phyloP scores from a whole-genome alignment of 2,797 vertebrate species.

The Sebastes miniatus region DNA sequence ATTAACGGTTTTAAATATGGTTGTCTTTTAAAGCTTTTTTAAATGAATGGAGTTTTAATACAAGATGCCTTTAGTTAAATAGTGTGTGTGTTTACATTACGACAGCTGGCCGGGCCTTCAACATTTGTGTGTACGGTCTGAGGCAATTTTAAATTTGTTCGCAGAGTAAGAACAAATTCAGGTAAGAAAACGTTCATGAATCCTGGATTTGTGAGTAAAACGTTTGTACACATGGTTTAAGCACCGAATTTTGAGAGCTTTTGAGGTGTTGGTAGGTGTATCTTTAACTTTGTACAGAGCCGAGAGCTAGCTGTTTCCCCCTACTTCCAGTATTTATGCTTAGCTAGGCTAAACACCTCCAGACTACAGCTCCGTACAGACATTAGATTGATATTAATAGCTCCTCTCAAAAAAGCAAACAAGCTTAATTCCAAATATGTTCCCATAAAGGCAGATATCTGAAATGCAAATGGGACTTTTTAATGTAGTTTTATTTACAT shows the following conservation, averaged over 20 bases:
- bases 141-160: too few relatives aligned
- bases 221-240: accelerated
- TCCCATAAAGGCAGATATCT: not conserved
- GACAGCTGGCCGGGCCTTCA: too few relatives aligned
- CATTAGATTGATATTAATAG: not conserved
- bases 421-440: not conserved
- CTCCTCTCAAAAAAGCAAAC: not conserved
- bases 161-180: too few relatives aligned
- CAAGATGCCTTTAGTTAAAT: too few relatives aligned
- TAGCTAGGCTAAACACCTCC: not conserved
- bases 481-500: not conserved
- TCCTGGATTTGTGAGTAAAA: too few relatives aligned
- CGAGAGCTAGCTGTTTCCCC: not conserved
- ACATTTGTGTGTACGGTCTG: accelerated
- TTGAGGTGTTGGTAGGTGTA: not conserved
- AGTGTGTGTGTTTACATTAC: too few relatives aligned
- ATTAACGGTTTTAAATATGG: too few relatives aligned
- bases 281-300: not conserved
- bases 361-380: not conserved
- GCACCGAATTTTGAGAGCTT: too few relatives aligned
- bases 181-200: too few relatives aligned
- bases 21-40: too few relatives aligned
- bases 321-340: not conserved
- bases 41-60: too few relatives aligned
- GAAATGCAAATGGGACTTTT: not conserved